phyloP scores from a whole-genome alignment of 2,888 invertebrate species.

The Stegophylla sp. region DNA sequence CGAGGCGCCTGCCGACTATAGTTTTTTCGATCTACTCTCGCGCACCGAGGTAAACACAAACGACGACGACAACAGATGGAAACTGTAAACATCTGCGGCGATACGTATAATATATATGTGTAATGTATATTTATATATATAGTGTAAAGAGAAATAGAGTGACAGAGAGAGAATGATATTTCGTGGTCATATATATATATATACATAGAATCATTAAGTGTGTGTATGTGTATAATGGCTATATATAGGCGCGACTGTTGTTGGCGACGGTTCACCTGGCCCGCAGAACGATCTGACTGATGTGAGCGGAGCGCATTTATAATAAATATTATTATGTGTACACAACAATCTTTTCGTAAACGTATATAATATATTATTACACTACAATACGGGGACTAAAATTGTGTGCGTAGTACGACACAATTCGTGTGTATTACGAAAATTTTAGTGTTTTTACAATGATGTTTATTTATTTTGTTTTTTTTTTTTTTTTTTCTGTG shows the following conservation, averaged over 20 bases:
- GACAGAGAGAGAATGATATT: no score
- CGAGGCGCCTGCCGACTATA: slow-evolving; percentile 36
- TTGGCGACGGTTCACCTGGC: slow-evolving; percentile 10
- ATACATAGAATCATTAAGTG: neutral
- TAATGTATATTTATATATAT: neutral
- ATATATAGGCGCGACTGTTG: neutral
- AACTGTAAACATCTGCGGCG: slow-evolving; percentile 39
- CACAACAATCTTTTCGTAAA: no score
- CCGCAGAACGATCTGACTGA: neutral
- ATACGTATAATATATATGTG: neutral
- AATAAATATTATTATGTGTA: neutral
- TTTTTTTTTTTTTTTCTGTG: no score
- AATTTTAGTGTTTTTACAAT: neutral
- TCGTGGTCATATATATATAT: no score
- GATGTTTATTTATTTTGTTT: no score
- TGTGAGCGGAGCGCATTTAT: neutral
- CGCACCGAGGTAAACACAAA: neutral
- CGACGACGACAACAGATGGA: slow-evolving; percentile 37
- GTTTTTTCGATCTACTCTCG: slow-evolving; percentile 38
- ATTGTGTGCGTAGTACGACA: neutral
- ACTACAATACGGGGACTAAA: no score
- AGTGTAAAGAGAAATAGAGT: neutral
- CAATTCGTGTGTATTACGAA: neutral
- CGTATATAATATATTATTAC: no score
- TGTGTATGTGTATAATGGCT: neutral